phyloP scores from a whole-genome alignment of 2,888 invertebrate genomes.

The Eulithis testata region DNA sequence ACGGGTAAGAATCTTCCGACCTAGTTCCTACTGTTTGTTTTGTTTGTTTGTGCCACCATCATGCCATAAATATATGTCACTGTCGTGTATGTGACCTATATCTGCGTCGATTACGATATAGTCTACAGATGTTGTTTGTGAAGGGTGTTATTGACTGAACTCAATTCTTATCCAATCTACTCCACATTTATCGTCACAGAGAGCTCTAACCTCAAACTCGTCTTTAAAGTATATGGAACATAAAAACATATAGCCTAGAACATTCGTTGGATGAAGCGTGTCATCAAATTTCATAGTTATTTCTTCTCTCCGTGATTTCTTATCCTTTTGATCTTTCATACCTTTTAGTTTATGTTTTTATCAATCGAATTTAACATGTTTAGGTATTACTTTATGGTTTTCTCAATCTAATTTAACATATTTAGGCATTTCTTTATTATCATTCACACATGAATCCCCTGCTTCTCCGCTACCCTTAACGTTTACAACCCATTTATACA shows the following conservation, averaged over 20 bases:
- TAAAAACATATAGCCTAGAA: too few relatives aligned
- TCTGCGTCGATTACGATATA: background rate
- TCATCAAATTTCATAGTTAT: too few relatives aligned
- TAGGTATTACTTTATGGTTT: too few relatives aligned
- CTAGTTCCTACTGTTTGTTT: too few relatives aligned
- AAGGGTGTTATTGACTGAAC: conserved; percentile 6
- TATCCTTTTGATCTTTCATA: too few relatives aligned
- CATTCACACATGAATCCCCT: background rate
- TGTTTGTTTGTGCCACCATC: background rate
- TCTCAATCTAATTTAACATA: background rate
- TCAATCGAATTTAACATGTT: background rate
- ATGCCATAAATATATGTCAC: background rate
- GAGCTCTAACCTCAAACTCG: background rate
- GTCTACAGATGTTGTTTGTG: background rate
- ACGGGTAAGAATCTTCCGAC: too few relatives aligned
- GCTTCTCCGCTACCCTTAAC: conserved; percentile 1
- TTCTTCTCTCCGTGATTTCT: too few relatives aligned
- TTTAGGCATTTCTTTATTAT: background rate
- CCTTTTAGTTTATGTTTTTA: too few relatives aligned
- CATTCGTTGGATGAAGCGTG: too few relatives aligned
- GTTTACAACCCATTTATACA: background rate
- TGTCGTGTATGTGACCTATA: conserved; percentile 3
- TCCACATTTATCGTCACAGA: background rate
- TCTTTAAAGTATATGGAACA: too few relatives aligned
- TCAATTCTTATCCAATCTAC: conserved; percentile 1